A percentile compares a stretch with the other conserved stretches of the same genome.
Evolutionary conservation across 2,113 vertebrate genomes (phyloP).

Genomic region (Lagenorhynchus albirostris): DNA sequence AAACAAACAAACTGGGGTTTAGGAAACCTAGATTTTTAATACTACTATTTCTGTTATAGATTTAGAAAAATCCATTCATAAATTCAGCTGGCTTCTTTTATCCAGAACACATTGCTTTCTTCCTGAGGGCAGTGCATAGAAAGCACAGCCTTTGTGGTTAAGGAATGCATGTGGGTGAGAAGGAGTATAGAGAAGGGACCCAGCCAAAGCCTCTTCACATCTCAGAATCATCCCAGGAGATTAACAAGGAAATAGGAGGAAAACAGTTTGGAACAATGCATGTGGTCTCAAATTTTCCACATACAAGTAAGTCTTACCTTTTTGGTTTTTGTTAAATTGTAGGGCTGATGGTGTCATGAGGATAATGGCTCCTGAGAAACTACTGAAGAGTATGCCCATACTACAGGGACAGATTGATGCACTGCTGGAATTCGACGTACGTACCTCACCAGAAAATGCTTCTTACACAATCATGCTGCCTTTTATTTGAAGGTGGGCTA

Average conservation of each 20-base stretch:
- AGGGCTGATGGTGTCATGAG: slow-evolving; percentile 97
- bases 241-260: background rate
- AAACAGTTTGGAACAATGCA: background rate
- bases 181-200: background rate
- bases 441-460: slow-evolving; percentile 71
- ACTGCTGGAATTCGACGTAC: slow-evolving; percentile 96
- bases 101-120: background rate
- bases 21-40: background rate
- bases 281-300: background rate
- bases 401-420: slow-evolving; percentile 97
- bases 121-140: background rate
- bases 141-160: background rate
- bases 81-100: background rate
- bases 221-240: background rate
- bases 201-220: background rate
- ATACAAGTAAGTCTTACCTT: background rate
- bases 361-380: slow-evolving; percentile 96
- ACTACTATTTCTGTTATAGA: background rate
- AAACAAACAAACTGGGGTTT: background rate
- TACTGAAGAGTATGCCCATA: slow-evolving; percentile 97
- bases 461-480: background rate
- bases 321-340: slow-evolving; percentile 57
- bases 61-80: background rate
- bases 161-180: background rate
- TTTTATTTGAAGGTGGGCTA: background rate